Percentiles rank a stretch among this genome's conserved stretches.
Conservation (phyloP, 2,113 vertebrate genomes). For the Dasyurus viverrinus region DNA sequence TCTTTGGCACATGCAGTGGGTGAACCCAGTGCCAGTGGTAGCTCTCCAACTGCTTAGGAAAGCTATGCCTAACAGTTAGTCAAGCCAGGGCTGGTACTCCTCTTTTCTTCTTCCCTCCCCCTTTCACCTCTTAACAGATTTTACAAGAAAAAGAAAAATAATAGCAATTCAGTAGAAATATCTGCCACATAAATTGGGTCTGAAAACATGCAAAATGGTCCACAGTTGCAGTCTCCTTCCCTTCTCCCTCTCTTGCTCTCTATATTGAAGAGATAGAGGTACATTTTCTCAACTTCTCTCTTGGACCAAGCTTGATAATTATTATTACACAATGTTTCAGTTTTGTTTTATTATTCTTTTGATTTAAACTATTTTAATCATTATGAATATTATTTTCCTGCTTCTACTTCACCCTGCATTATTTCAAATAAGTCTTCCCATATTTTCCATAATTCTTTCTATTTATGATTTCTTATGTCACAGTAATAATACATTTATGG, state of each 20-base stretch:
- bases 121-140: not conserved
- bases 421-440: not conserved
- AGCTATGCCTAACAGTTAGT: not conserved
- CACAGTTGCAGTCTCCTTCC: not conserved
- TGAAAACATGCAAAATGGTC: not conserved
- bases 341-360: not conserved
- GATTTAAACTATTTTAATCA: not conserved
- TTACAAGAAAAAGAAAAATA: not conserved
- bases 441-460: not conserved
- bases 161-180: not conserved
- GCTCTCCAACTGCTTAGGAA: not conserved
- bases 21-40: not conserved
- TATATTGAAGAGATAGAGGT: not conserved
- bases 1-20: not conserved
- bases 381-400: not conserved
- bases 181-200: not conserved
- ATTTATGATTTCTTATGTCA: too few relatives aligned
- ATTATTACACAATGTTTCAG: not conserved
- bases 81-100: not conserved
- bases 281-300: not conserved
- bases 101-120: not conserved
- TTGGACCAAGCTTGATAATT: not conserved
- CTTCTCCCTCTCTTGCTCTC: not conserved
- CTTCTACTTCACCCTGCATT: not conserved
- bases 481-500: too few relatives aligned